Conservation (phyloP, 2,888 invertebrate species). For the Pammene fasciana region DNA sequence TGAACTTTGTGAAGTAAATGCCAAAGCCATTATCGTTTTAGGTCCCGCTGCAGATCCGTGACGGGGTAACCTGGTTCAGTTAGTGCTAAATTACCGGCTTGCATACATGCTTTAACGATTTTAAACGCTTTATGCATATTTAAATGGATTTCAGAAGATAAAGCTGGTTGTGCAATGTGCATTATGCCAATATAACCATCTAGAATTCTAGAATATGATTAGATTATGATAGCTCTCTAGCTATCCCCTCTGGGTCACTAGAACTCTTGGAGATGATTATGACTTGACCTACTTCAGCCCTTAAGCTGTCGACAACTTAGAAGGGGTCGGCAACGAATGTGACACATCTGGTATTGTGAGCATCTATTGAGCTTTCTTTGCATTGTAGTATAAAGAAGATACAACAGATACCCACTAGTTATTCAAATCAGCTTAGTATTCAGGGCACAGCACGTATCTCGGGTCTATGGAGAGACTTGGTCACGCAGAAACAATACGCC, state of each 20-base stretch:
- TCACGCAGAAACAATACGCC: conserved; percentile 73
- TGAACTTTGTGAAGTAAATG: conserved; percentile 55
- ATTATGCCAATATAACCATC: no score
- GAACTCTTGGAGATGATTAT: not conserved
- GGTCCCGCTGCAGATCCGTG: conserved; percentile 65
- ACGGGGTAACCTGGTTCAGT: conserved; percentile 62
- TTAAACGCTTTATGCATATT: conserved; percentile 25
- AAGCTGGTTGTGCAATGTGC: not conserved
- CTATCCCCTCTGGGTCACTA: no score
- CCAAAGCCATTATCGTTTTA: conserved; percentile 64
- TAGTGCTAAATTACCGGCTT: conserved; percentile 34
- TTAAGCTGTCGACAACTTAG: not conserved
- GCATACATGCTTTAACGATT: conserved; percentile 2
- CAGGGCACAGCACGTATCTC: conserved; percentile 61
- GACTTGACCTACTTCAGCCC: not conserved
- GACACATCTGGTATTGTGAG: not conserved
- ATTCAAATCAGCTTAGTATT: conserved; percentile 56
- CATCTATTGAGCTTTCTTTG: not conserved
- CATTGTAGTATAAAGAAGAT: not conserved
- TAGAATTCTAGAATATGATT: no score
- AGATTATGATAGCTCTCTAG: no score
- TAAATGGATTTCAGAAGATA: not conserved
- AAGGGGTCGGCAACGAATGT: not conserved
- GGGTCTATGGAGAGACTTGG: conserved; percentile 68
- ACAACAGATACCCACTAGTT: not conserved